Percentiles rank a stretch among this genome's conserved stretches.
Evolutionary conservation across 2,888 invertebrate species (phyloP).

Genomic region (Nomada fabriciana): DNA sequence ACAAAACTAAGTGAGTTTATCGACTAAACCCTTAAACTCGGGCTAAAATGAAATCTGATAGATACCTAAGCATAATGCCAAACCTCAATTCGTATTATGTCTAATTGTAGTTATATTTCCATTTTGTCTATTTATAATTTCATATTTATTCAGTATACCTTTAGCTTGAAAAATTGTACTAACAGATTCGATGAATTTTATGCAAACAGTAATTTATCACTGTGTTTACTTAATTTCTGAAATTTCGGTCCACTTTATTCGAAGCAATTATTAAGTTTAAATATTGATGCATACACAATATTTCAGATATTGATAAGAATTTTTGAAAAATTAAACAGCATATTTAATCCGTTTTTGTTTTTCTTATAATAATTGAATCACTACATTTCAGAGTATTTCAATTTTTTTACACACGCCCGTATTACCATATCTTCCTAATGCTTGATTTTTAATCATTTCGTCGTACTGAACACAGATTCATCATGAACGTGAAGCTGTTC

Average conservation of each 20-base stretch:
- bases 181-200: not conserved
- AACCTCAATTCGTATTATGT: too few relatives aligned
- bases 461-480: conserved; percentile 85
- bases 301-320: too few relatives aligned
- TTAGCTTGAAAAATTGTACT: not conserved
- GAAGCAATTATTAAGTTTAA: too few relatives aligned
- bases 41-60: not conserved
- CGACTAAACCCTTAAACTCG: not conserved
- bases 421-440: not conserved
- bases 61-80: not conserved
- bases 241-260: too few relatives aligned
- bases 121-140: not conserved
- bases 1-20: conserved; percentile 88
- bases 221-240: too few relatives aligned
- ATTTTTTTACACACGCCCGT: too few relatives aligned
- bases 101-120: too few relatives aligned
- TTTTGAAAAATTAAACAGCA: too few relatives aligned
- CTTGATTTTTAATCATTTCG: not conserved
- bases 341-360: too few relatives aligned
- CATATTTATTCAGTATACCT: not conserved
- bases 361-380: too few relatives aligned
- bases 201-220: too few relatives aligned
- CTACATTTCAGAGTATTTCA: not conserved
- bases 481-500: conserved; percentile 90
- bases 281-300: too few relatives aligned